Evolutionary conservation across 1,140 invertebrate species (phyloP).

Genomic region (Choristoneura fumiferana): DNA sequence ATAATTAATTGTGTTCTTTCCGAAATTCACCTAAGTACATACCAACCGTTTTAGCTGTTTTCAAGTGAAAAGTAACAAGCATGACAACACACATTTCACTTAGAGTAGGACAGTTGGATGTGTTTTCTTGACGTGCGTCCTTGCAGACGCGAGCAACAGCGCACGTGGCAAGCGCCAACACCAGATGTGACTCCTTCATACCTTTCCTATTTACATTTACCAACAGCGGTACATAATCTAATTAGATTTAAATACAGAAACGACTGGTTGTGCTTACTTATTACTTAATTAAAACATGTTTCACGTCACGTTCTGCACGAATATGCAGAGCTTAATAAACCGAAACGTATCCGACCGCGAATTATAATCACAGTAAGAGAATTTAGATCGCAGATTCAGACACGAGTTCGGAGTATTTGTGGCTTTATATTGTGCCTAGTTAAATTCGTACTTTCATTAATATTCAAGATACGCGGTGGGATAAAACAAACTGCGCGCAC

Average conservation of each 20-base stretch:
- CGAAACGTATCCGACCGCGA: constrained; percentile 7
- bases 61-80: too few species aligned
- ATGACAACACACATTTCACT: too few species aligned
- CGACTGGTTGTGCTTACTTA: constrained; percentile 14
- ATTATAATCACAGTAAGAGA: constrained; percentile 5
- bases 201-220: constrained; percentile 4
- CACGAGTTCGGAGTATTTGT: neutral
- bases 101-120: too few species aligned
- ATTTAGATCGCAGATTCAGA: neutral
- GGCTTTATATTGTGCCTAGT: neutral
- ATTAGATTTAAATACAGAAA: constrained; percentile 1
- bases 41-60: too few species aligned
- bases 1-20: too few species aligned
- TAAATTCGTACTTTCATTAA: constrained; percentile 13
- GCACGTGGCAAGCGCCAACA: neutral
- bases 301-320: constrained; percentile 13
- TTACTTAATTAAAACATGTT: constrained; percentile 16
- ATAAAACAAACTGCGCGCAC: constrained; percentile 18
- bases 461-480: constrained; percentile 15
- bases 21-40: too few species aligned
- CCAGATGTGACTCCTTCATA: constrained; percentile 16
- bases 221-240: neutral
- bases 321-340: constrained; percentile 13
- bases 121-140: constrained; percentile 45
- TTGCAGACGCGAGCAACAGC: neutral